phyloP scores from a whole-genome alignment of 1,140 invertebrate species.

The Drosophila lacertosa region DNA sequence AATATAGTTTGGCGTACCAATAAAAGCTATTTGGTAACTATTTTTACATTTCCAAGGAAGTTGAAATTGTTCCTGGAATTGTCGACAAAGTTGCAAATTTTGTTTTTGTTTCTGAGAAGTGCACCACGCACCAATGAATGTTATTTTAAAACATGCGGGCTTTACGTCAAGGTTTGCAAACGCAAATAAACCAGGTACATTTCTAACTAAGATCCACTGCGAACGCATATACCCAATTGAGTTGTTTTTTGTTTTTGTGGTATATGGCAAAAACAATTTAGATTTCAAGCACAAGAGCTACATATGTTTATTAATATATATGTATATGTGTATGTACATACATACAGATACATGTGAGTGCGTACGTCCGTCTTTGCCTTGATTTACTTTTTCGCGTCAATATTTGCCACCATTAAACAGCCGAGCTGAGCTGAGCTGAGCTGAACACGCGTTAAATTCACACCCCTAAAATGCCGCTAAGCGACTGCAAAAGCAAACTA shows the following conservation, averaged over 20 bases:
- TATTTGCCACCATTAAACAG: slow-evolving; percentile 38
- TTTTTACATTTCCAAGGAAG: too few relatives aligned
- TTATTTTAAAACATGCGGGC: too few relatives aligned
- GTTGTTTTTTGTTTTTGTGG: background rate
- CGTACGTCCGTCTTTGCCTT: slow-evolving; percentile 51
- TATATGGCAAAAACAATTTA: slow-evolving; percentile 24
- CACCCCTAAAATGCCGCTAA: slow-evolving; percentile 62
- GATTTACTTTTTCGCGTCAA: slow-evolving; percentile 52
- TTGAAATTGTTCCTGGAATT: too few relatives aligned
- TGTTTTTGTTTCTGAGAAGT: too few relatives aligned
- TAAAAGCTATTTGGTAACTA: background rate
- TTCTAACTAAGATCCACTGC: background rate
- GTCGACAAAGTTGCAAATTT: too few relatives aligned
- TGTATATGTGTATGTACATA: slow-evolving; percentile 24
- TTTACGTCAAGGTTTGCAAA: too few relatives aligned
- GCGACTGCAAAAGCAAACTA: slow-evolving; percentile 35
- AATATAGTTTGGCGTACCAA: background rate
- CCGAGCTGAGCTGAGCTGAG: slow-evolving; percentile 5
- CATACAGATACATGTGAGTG: slow-evolving; percentile 20
- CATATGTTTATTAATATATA: slow-evolving; percentile 24
- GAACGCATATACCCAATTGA: background rate
- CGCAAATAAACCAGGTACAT: too few relatives aligned
- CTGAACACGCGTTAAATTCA: slow-evolving; percentile 57
- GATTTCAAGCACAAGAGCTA: slow-evolving; percentile 41
- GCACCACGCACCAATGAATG: too few relatives aligned